phyloP scores from a whole-genome alignment of 2,888 invertebrate genomes.

The Ochropleura plecta region DNA sequence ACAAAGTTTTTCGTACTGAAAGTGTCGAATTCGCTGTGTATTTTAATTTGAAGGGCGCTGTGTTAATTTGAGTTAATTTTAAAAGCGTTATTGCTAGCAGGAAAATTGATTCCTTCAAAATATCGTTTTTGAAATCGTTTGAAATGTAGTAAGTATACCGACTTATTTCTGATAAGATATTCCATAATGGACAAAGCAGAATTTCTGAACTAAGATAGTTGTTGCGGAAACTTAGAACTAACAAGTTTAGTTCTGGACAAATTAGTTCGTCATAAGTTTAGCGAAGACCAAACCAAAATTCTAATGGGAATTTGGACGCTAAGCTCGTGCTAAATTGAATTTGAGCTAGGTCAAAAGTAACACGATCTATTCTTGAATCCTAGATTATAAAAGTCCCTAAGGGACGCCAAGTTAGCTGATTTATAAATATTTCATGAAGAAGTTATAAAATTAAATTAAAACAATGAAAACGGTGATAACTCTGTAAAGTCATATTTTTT shows the following conservation, averaged over 20 bases:
- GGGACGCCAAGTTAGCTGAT: too few relatives aligned
- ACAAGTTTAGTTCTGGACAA: neutral
- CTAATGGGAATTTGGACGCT: neutral
- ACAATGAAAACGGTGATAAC: too few relatives aligned
- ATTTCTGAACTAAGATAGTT: neutral
- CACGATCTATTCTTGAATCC: neutral
- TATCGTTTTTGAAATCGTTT: neutral
- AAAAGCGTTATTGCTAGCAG: neutral
- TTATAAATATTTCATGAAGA: too few relatives aligned
- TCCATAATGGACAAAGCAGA: too few relatives aligned
- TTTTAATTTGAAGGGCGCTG: conserved; percentile 25
- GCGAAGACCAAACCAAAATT: neutral
- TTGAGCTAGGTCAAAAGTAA: neutral
- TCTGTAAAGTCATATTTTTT: too few relatives aligned
- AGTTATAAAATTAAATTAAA: too few relatives aligned
- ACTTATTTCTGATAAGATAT: neutral
- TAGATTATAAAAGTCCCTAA: neutral
- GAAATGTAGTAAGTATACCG: neutral
- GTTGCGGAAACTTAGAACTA: neutral
- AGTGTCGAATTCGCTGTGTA: neutral
- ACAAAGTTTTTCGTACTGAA: conserved; percentile 10
- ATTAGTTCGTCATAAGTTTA: neutral
- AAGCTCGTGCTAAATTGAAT: neutral
- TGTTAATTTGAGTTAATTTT: neutral
- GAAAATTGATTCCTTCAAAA: neutral